Evolutionary conservation across 2,888 invertebrate genomes (phyloP).

Genomic region (Acronicta psi): DNA sequence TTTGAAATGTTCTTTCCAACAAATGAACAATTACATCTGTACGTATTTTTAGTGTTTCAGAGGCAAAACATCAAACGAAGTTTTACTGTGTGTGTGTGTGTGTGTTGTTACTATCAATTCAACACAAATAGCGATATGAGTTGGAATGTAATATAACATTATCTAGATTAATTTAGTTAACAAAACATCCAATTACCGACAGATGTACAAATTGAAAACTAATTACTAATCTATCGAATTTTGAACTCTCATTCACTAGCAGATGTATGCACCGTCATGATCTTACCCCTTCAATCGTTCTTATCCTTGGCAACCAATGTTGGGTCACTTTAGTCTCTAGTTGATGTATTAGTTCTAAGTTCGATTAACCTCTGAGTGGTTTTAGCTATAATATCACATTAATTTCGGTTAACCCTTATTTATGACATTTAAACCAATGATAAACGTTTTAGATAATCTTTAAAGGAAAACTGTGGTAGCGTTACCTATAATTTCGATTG

Average conservation of each 20-base stretch:
- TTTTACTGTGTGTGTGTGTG: too few species aligned
- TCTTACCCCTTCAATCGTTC: conserved; percentile 3
- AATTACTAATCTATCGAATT: conserved; percentile 29
- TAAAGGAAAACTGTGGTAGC: too few species aligned
- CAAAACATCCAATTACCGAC: conserved; percentile 31
- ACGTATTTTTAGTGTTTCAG: too few species aligned
- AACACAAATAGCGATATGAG: not conserved
- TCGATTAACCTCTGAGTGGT: not conserved
- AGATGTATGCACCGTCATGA: conserved; percentile 19
- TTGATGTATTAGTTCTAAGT: not conserved
- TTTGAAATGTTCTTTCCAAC: too few species aligned
- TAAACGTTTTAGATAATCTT: too few species aligned
- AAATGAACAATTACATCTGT: too few species aligned
- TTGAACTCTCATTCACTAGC: not conserved
- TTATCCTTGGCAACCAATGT: not conserved
- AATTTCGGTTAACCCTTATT: too few species aligned
- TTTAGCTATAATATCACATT: too few species aligned
- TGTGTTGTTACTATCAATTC: not conserved
- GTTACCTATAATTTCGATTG: too few species aligned
- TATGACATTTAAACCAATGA: too few species aligned
- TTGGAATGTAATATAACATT: conserved; percentile 13
- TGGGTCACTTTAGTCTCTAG: not conserved
- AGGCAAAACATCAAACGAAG: not conserved
- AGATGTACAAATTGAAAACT: conserved; percentile 28
- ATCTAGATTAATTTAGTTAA: conserved; percentile 21